Percentiles rank a stretch among this genome's conserved stretches.
Conservation (phyloP, 1,140 invertebrate genomes). For the Pachyrhynchus sulphureomaculatus region DNA sequence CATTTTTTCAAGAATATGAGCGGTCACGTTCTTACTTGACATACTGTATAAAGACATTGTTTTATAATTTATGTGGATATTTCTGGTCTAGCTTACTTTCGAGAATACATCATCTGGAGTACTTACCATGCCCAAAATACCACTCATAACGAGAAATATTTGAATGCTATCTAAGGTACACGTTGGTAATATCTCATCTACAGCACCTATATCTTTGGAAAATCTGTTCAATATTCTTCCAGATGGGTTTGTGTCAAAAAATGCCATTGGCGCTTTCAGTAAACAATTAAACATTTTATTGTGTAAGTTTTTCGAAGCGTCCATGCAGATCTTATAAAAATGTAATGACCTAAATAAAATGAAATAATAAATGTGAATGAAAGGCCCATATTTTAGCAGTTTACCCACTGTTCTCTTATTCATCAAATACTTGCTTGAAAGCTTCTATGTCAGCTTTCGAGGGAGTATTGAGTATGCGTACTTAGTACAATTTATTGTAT, state of each 20-base stretch:
- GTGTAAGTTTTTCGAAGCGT: conserved; percentile 74
- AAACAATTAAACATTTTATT: conserved; percentile 80
- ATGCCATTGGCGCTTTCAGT: conserved; percentile 65
- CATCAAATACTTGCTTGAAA: not conserved
- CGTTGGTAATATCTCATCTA: conserved; percentile 85
- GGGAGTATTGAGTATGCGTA: no score
- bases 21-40: no score
- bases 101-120: no score
- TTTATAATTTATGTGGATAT: no score
- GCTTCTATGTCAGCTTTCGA: no score
- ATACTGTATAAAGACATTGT: no score
- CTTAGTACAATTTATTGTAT: no score
- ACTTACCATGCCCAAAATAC: conserved; percentile 60
- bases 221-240: conserved; percentile 72
- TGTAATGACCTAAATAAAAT: conserved; percentile 53
- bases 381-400: not conserved
- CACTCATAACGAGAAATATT: conserved; percentile 58
- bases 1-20: no score
- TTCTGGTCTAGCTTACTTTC: no score
- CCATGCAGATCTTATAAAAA: conserved; percentile 81
- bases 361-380: not conserved
- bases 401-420: no score
- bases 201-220: conserved; percentile 75
- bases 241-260: conserved; percentile 62
- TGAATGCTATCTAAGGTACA: conserved; percentile 76